Evolutionary conservation across 2,888 invertebrate species (phyloP).

Genomic region (Electrophaes corylata): DNA sequence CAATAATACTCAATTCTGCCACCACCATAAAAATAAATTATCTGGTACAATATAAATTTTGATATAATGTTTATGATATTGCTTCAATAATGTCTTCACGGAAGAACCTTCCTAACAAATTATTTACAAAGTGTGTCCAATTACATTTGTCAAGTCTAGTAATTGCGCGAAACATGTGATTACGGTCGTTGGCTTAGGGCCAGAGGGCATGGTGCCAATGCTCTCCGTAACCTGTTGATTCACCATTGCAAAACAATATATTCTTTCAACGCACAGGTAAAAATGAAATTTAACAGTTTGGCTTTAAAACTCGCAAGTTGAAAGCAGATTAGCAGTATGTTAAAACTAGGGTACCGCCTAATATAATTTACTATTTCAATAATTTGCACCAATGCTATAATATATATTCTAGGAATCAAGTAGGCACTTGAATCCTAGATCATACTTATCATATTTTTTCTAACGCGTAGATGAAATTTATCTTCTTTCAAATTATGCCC

Average conservation of each 20-base stretch:
- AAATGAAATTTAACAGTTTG: not conserved
- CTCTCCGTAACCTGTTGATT: conserved; percentile 67
- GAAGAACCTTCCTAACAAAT: conserved; percentile 33
- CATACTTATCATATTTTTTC: conserved; percentile 1
- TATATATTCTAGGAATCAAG: too few relatives aligned
- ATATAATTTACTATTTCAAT: too few relatives aligned
- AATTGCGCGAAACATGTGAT: conserved; percentile 60
- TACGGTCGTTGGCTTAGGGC: conserved; percentile 64
- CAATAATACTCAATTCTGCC: not conserved
- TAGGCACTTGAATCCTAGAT: too few relatives aligned
- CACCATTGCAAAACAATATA: conserved; percentile 44
- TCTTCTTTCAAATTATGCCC: conserved; percentile 12
- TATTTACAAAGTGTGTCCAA: conserved; percentile 41
- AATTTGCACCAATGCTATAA: too few relatives aligned
- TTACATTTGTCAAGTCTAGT: conserved; percentile 53
- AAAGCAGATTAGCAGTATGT: too few relatives aligned
- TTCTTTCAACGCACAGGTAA: conserved; percentile 12
- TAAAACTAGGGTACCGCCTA: too few relatives aligned
- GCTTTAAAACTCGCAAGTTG: too few relatives aligned
- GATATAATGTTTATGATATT: conserved; percentile 2
- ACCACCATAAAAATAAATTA: not conserved
- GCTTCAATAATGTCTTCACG: conserved; percentile 6
- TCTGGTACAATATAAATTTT: not conserved
- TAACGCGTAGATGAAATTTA: not conserved
- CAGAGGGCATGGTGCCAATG: conserved; percentile 71